phyloP scores from a whole-genome alignment of 2,888 invertebrate species.

The Cephus sareptanus region DNA sequence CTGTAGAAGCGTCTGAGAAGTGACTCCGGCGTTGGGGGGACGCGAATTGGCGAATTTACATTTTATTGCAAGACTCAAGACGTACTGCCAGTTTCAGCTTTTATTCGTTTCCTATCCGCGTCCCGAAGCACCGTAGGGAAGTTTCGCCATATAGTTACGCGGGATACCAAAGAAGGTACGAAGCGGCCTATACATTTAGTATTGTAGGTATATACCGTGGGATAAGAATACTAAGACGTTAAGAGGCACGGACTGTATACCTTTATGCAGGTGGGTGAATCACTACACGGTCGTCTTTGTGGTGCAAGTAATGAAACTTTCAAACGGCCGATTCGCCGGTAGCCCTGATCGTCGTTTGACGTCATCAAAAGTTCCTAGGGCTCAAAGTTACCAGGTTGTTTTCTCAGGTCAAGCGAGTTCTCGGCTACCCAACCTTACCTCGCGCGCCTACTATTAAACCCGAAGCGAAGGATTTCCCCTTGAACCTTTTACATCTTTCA shows the following conservation, averaged over 20 bases:
- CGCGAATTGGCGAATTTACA: slow-evolving; percentile 54
- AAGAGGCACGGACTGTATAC: not conserved
- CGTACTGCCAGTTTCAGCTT: slow-evolving; percentile 32
- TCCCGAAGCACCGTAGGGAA: not conserved
- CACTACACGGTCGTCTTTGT: not conserved
- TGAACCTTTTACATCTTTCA: slow-evolving; percentile 2
- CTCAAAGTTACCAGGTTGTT: not conserved
- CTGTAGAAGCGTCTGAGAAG: slow-evolving; percentile 22
- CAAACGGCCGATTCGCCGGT: not conserved
- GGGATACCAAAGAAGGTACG: not conserved
- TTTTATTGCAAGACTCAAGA: slow-evolving; percentile 51
- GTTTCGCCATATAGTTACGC: not conserved
- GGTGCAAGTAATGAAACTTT: not conserved
- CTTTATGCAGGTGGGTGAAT: not conserved
- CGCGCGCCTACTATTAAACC: not conserved
- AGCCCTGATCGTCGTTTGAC: not conserved
- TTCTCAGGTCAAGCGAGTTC: not conserved
- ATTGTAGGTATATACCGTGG: not conserved
- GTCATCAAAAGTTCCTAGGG: not conserved
- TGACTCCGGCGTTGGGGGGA: slow-evolving; percentile 31
- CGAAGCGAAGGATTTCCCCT: not conserved
- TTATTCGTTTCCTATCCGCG: slow-evolving; percentile 15
- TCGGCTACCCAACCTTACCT: not conserved
- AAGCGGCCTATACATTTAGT: not conserved
- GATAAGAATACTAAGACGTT: not conserved